Percentiles rank a stretch among this genome's conserved stretches.
Evolutionary conservation across 1,140 invertebrate species (phyloP).

Genomic region (Drosophila nannoptera): DNA sequence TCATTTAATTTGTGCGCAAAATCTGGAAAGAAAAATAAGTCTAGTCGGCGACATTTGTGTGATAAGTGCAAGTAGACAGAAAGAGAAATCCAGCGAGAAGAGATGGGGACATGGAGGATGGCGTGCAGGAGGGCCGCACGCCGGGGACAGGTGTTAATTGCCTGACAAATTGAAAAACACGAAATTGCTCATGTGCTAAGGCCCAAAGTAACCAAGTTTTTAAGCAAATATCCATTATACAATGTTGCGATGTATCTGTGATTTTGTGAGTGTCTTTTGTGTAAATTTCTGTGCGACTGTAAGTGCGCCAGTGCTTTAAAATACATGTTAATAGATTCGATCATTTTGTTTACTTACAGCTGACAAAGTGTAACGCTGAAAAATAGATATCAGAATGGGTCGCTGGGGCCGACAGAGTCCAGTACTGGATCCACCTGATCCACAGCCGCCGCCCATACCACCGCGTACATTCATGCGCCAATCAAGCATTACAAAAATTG

Average conservation of each 20-base stretch:
- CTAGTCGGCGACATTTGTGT: conserved; percentile 38
- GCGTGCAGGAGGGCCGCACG: conserved; percentile 4
- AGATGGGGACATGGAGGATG: neutral
- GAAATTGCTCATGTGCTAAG: conserved; percentile 63
- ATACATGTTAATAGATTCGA: conserved; percentile 61
- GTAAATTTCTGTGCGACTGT: conserved; percentile 6
- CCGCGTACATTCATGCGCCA: conserved; percentile 82
- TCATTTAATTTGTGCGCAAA: conserved; percentile 58
- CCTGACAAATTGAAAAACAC: conserved; percentile 68
- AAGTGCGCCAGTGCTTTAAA: conserved; percentile 29
- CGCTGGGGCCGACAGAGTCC: conserved; percentile 76
- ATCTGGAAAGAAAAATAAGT: conserved; percentile 35
- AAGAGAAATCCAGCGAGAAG: conserved; percentile 39
- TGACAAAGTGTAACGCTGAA: conserved; percentile 23
- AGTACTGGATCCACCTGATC: conserved; percentile 69
- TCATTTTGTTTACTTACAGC: conserved; percentile 63
- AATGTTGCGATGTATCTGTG: conserved; percentile 27
- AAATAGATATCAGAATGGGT: conserved; percentile 54
- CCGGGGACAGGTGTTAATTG: conserved; percentile 65
- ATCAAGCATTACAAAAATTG: conserved; percentile 84
- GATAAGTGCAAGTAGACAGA: conserved; percentile 32
- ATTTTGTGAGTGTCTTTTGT: neutral
- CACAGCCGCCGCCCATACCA: conserved; percentile 74
- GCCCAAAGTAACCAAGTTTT: conserved; percentile 38
- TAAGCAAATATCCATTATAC: conserved; percentile 64